Evolutionary conservation across 2,797 vertebrate species (phyloP).

Genomic region (Rhadinocentrus ornatus): DNA sequence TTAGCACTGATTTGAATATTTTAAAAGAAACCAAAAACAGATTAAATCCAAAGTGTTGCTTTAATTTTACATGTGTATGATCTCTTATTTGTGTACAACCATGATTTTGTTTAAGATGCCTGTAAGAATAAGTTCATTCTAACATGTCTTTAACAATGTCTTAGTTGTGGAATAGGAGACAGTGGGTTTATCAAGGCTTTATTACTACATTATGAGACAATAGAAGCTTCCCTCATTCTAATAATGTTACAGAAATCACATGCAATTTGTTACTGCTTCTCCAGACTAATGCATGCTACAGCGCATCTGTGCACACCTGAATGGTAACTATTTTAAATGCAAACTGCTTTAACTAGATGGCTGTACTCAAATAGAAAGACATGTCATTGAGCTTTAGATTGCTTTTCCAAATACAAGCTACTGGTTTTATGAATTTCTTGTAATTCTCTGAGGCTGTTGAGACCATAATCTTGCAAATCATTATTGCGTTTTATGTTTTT

Average conservation of each 20-base stretch:
- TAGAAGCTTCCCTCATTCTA: not conserved
- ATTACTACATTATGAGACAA: not conserved
- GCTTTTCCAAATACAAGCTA: not conserved
- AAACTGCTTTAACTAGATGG: no score
- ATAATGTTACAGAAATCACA: not conserved
- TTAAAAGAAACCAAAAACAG: not conserved
- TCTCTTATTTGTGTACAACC: not conserved
- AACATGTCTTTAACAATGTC: not conserved
- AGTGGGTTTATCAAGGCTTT: not conserved
- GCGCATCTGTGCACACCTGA: not conserved
- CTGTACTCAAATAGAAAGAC: not conserved
- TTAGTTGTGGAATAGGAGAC: not conserved
- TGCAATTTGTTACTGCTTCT: not conserved
- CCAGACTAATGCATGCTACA: not conserved
- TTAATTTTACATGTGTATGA: not conserved
- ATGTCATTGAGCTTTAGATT: not conserved
- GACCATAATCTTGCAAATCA: not conserved
- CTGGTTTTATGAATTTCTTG: not conserved
- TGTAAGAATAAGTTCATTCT: not conserved
- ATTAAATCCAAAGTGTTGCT: conserved; percentile 4
- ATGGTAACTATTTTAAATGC: not conserved
- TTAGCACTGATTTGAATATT: conserved; percentile 2
- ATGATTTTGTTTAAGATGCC: not conserved
- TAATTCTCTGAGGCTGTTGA: not conserved
- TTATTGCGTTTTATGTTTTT: not conserved